phyloP scores from a whole-genome alignment of 2,888 invertebrate genomes.

The Himalopsyche anomala region DNA sequence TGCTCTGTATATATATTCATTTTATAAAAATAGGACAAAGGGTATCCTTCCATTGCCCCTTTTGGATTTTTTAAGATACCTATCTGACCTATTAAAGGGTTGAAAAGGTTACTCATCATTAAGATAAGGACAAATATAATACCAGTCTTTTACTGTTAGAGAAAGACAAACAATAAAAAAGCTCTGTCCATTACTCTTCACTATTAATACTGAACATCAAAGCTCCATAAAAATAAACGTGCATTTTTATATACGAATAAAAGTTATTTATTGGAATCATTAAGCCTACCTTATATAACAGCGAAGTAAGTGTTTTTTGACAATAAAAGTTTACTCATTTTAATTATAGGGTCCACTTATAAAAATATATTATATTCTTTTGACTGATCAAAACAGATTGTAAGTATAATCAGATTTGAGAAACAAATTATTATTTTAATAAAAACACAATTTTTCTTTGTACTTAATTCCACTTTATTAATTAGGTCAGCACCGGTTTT shows the following conservation, averaged over 20 bases:
- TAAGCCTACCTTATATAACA: no score
- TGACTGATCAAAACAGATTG: no score
- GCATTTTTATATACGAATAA: neutral
- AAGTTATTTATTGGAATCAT: neutral
- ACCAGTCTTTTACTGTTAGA: slow-evolving; percentile 60
- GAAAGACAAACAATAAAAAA: slow-evolving; percentile 12
- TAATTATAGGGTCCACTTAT: no score
- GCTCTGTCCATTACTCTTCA: neutral
- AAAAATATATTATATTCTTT: no score
- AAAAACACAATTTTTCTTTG: no score
- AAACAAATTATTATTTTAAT: no score
- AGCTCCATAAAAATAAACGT: neutral
- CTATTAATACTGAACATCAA: slow-evolving; percentile 5
- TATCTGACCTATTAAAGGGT: slow-evolving; percentile 53
- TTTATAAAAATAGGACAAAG: neutral
- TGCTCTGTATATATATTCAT: no score
- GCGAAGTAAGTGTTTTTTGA: no score
- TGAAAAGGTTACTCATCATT: slow-evolving; percentile 57
- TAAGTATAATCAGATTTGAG: no score
- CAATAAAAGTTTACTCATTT: no score
- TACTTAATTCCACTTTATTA: no score
- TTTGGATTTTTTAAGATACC: slow-evolving; percentile 42
- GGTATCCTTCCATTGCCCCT: neutral
- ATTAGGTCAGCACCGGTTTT: no score
- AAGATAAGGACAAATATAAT: slow-evolving; percentile 56